Evolutionary conservation across 2,797 vertebrate genomes (phyloP).

Genomic region (Phrynocephalus forsythii): DNA sequence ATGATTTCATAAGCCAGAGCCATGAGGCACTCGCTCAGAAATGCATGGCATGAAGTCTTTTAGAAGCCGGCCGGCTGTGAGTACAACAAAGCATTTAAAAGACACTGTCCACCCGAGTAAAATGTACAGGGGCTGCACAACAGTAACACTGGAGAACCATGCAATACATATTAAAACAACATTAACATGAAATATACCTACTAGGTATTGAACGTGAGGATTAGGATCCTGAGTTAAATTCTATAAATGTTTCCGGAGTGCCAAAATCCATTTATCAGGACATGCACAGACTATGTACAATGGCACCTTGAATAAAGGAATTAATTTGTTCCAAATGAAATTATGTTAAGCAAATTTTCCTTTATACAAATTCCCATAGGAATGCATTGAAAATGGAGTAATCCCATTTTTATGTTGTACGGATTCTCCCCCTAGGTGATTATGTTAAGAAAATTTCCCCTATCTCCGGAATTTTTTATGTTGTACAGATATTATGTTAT

Average conservation of each 20-base stretch:
- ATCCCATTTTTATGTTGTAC: too few relatives aligned
- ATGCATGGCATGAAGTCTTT: slow-evolving; percentile 5
- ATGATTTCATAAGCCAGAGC: slow-evolving; percentile 13
- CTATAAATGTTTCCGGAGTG: rapidly evolving
- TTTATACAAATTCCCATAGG: too few relatives aligned
- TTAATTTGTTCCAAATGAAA: too few relatives aligned
- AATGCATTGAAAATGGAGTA: too few relatives aligned
- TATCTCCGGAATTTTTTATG: too few relatives aligned
- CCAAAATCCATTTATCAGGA: slow-evolving; percentile 16
- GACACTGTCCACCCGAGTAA: background rate
- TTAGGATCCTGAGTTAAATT: slow-evolving; percentile 19
- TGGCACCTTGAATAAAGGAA: too few relatives aligned
- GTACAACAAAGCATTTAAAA: slow-evolving; percentile 22
- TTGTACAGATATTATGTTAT: too few relatives aligned
- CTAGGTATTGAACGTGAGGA: background rate
- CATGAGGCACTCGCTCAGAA: slow-evolving; percentile 13
- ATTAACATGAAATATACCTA: slow-evolving; percentile 11
- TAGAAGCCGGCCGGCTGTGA: background rate
- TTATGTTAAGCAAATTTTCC: too few relatives aligned
- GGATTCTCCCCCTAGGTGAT: too few relatives aligned
- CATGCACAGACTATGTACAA: background rate
- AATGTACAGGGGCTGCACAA: background rate
- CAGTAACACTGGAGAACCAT: background rate
- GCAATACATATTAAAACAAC: slow-evolving; percentile 6
- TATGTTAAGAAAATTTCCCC: too few relatives aligned